Conservation (phyloP, 2,797 vertebrate genomes). For the Bradypodion pumilum region DNA sequence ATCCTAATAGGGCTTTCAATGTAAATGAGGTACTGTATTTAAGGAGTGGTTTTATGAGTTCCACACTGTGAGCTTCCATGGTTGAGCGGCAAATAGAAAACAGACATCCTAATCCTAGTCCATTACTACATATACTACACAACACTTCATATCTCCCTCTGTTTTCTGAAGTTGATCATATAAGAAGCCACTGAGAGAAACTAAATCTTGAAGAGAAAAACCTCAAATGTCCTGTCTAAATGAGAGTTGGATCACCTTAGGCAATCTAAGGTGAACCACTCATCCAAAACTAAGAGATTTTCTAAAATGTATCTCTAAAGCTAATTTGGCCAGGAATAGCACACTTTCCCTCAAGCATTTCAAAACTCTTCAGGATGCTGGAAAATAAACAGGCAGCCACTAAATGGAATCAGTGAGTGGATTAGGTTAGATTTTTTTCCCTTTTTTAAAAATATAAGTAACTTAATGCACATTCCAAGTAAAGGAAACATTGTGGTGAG, state of each 20-base stretch:
- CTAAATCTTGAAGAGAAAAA: too few relatives aligned
- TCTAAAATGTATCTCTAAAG: background rate
- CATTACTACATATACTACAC: too few relatives aligned
- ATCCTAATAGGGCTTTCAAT: too few relatives aligned
- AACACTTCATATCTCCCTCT: too few relatives aligned
- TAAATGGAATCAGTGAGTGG: background rate
- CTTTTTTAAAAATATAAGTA: too few relatives aligned
- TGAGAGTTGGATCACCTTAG: background rate
- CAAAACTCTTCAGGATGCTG: background rate
- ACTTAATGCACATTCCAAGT: background rate
- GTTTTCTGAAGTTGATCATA: background rate
- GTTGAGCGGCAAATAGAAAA: too few relatives aligned
- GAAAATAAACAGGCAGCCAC: background rate
- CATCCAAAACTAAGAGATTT: background rate
- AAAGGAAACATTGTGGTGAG: background rate
- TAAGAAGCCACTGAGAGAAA: background rate
- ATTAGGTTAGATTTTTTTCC: background rate
- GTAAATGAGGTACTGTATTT: too few relatives aligned
- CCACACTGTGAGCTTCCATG: too few relatives aligned
- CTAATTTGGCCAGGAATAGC: background rate
- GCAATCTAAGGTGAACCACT: too few relatives aligned
- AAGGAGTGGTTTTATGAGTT: too few relatives aligned
- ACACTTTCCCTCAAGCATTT: background rate
- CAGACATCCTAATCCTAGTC: too few relatives aligned
- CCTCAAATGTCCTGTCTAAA: background rate